A percentile compares a stretch with the other conserved stretches of the same genome.
Conservation (phyloP, 2,113 vertebrate genomes). For the Colinus virginianus region DNA sequence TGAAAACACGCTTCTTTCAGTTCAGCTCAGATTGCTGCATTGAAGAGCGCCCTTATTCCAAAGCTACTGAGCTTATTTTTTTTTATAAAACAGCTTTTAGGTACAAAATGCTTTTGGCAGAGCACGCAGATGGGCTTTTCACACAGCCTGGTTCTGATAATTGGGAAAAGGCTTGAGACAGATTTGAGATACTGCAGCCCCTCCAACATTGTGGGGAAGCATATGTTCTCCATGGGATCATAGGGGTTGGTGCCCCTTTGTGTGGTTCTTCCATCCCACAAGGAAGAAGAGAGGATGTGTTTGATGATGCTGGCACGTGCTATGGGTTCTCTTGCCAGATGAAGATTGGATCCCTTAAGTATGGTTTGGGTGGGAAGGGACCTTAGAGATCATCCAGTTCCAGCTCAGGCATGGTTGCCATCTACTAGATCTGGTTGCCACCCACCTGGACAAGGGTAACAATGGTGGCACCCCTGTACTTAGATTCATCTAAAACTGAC, state of each 20-base stretch:
- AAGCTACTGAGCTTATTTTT: not conserved
- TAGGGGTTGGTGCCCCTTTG: not conserved
- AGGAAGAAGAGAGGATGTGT: not conserved
- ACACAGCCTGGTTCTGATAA: not conserved
- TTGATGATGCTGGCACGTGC: not conserved
- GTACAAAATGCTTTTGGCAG: not conserved
- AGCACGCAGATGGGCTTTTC: not conserved
- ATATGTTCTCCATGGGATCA: not conserved
- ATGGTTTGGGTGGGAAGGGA: not conserved
- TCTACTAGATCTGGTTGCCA: not conserved
- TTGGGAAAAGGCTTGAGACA: not conserved
- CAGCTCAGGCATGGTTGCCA: not conserved
- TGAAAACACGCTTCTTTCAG: not conserved
- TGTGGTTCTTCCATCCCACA: not conserved
- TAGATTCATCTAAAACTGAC: not conserved
- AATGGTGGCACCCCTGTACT: not conserved
- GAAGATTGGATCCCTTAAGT: not conserved
- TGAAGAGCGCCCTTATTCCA: not conserved
- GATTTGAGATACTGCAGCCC: not conserved
- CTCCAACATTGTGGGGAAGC: not conserved
- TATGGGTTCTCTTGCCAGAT: not conserved
- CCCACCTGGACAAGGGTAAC: not conserved
- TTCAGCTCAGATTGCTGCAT: not conserved
- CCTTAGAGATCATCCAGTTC: not conserved
- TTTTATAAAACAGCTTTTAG: not conserved